Evolutionary conservation across 2,797 vertebrate genomes (phyloP), one percentile per base, ranked within the genome.

Genomic region (Brotogeris chrysoptera): DNA sequence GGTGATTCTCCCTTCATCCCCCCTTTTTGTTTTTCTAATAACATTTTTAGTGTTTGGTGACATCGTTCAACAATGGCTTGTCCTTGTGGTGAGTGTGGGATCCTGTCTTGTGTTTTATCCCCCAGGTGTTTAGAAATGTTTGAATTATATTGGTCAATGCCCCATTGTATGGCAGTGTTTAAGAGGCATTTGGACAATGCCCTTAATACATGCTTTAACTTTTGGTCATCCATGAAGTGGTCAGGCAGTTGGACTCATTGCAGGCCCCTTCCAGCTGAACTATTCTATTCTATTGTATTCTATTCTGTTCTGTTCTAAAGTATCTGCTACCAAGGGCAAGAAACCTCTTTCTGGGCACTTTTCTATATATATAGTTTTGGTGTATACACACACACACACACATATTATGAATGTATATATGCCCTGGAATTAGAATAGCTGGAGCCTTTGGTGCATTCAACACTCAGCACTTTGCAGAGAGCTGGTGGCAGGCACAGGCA

Each of bases 401-500:
- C 16, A 6, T 12, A 9, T 64, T 17, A 9, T 64, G 27, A 57
- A 13, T 43, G 8, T 13, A 20, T 21, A 21, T 28, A 36, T 13
- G 13, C 20, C 55, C 69, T 32, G n/a, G 36, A 20, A 41, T 69
- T 43, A 72, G 21, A 23, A 25, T 0, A 60, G 55, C 36, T 55
- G 61, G 28, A 79, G 25, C 41, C 38, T 68, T 41, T 49, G 64
- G 13, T 36, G 38, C 38, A 53, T 73, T 68, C 55, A 82, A 41
- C 3, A 21, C 34, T 24, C 10, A 2, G 34, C 23, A 25, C 24
- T 79, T 65, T n/a, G 43, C 39, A 77, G 46, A 49, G 13, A 46
- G 28, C 7, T 76, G 49, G 50, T 5, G 10, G 64, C 59, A 61
- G n/a, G 19, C 30, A 55, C 0, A 0, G 12, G 27, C n/a, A 11